phyloP scores from a whole-genome alignment of 1,140 invertebrate genomes.

The Drosophila insularis region DNA sequence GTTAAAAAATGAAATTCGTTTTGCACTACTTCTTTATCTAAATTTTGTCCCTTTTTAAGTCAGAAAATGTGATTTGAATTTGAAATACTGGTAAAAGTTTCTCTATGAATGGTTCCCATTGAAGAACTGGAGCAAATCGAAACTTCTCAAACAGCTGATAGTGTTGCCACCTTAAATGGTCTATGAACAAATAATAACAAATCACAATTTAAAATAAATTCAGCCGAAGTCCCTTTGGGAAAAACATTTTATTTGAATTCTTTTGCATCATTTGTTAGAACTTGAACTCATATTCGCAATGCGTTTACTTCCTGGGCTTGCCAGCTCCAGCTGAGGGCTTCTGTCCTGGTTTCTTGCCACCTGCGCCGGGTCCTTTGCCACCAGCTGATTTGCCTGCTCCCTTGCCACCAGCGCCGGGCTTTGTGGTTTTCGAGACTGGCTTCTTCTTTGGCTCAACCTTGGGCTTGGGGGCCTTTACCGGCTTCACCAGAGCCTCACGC shows the following conservation, averaged over 20 bases:
- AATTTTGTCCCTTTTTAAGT: too few relatives aligned
- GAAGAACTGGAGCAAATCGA: neutral
- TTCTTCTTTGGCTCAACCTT: slow-evolving; percentile 55
- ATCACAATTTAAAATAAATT: neutral
- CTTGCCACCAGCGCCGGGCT: slow-evolving; percentile 42
- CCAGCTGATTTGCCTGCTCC: slow-evolving; percentile 23
- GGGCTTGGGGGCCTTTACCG: slow-evolving; percentile 47
- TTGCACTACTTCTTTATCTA: too few relatives aligned
- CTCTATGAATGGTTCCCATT: too few relatives aligned
- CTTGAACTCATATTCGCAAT: slow-evolving; percentile 14
- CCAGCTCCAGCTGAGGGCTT: slow-evolving; percentile 38
- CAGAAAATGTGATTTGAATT: too few relatives aligned
- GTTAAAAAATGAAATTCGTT: too few relatives aligned
- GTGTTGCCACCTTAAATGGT: neutral
- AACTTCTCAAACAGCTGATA: neutral
- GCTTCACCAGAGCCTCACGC: slow-evolving; percentile 49
- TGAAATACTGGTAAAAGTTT: too few relatives aligned
- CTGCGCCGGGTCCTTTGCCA: slow-evolving; percentile 39
- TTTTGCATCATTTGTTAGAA: slow-evolving; percentile 38
- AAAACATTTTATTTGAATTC: slow-evolving; percentile 50
- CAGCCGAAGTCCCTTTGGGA: slow-evolving; percentile 1
- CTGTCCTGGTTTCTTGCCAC: slow-evolving; percentile 52
- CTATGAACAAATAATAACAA: neutral
- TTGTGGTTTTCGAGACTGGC: slow-evolving; percentile 36
- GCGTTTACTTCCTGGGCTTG: slow-evolving; percentile 52